Evolutionary conservation across 2,797 vertebrate genomes (phyloP).

Genomic region (Mionectes olivaceus): DNA sequence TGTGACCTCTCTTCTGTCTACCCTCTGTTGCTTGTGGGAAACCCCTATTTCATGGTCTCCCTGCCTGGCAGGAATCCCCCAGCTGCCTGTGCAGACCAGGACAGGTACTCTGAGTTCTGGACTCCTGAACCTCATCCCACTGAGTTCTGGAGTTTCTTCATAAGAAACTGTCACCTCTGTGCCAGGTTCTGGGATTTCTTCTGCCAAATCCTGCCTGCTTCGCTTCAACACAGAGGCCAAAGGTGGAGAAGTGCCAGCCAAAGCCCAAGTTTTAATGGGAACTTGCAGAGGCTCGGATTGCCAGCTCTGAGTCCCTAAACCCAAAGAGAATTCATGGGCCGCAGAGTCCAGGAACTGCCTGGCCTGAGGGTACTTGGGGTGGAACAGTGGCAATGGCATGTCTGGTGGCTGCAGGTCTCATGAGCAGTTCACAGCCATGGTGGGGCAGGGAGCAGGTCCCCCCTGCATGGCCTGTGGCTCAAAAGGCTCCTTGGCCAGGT

Average conservation of each 20-base stretch:
- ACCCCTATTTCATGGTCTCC: not conserved
- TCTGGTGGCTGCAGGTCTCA: not conserved
- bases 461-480: rapidly evolving
- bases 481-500: not conserved
- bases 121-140: not conserved
- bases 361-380: not conserved
- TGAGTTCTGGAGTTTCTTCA: not conserved
- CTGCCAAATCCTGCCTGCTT: not conserved
- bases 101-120: not conserved
- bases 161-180: not conserved
- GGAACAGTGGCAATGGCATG: rapidly evolving
- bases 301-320: not conserved
- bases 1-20: not conserved
- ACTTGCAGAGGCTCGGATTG: not conserved
- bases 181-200: not conserved
- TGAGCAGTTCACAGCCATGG: rapidly evolving
- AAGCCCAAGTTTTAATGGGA: not conserved
- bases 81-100: not conserved
- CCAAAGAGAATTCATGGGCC: not conserved
- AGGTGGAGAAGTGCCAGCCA: not conserved
- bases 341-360: not conserved
- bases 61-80: not conserved
- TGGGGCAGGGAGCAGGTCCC: rapidly evolving
- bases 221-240: not conserved
- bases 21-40: rapidly evolving